These are phyloP conservation scores for Baryphthengus martii DNA, from an alignment of 2,113 vertebrate genomes.

Conservation along the genomic window DNA sequence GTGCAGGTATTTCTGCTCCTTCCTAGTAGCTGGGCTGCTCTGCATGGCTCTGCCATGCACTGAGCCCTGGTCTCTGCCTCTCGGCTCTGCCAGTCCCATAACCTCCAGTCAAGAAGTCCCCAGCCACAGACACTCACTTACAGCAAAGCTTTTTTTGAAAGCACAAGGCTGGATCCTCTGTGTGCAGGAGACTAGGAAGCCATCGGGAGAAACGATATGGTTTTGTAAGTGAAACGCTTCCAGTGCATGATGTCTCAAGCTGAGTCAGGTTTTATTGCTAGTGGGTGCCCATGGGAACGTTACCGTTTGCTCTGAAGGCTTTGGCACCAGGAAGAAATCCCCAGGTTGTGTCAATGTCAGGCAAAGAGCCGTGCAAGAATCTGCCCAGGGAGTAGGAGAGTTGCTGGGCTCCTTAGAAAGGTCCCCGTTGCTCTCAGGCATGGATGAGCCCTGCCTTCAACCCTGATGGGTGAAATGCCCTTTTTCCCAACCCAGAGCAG, in stretches of 20 bases:
- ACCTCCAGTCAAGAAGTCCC: accelerated
- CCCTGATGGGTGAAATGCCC: neutral
- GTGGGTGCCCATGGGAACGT: neutral
- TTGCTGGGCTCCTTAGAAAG: neutral
- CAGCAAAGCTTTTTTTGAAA: neutral
- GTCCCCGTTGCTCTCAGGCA: no score
- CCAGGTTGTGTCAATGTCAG: neutral
- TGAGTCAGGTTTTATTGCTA: neutral
- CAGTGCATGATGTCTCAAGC: accelerated
- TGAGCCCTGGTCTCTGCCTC: accelerated
- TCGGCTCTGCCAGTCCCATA: neutral
- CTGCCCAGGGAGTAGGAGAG: neutral
- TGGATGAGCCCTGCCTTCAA: neutral
- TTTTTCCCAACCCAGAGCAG: neutral
- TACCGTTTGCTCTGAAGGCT: neutral
- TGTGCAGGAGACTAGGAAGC: neutral
- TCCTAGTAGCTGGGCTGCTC: neutral
- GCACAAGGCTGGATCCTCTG: neutral
- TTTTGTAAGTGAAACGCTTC: neutral
- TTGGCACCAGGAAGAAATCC: neutral
- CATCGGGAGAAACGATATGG: neutral
- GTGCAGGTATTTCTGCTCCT: neutral
- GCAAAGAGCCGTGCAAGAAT: neutral
- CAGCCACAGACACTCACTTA: neutral
- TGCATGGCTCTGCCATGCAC: accelerated